A percentile compares a stretch with the other conserved stretches of the same genome.
Conservation (phyloP, 2,888 invertebrate species). For the Drosophila macrospina region DNA sequence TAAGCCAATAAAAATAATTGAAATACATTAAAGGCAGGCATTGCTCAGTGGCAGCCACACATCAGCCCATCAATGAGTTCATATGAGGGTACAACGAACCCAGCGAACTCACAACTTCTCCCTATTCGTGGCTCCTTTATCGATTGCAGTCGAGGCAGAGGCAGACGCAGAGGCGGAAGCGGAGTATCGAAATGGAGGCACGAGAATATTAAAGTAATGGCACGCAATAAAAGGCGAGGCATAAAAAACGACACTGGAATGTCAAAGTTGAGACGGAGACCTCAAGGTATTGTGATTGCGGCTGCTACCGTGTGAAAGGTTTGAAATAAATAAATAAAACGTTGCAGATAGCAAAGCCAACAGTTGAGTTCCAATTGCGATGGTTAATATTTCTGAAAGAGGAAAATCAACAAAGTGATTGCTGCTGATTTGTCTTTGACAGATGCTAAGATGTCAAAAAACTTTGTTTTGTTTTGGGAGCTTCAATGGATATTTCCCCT, state of each 20-base stretch:
- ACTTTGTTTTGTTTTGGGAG: constrained; percentile 50
- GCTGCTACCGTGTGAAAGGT: constrained; percentile 47
- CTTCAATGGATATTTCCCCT: constrained; percentile 25
- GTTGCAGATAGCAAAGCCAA: constrained; percentile 23
- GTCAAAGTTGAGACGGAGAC: constrained; percentile 62
- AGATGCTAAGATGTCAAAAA: constrained; percentile 26
- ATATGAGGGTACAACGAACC: constrained; percentile 49
- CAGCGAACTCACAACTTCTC: constrained; percentile 12
- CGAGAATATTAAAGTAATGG: constrained; percentile 66
- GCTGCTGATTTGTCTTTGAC: constrained; percentile 17
- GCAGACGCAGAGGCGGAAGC: background rate
- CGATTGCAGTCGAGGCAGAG: constrained; percentile 40
- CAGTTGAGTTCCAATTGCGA: constrained; percentile 12
- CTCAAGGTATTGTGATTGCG: constrained; percentile 37
- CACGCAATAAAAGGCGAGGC: constrained; percentile 61
- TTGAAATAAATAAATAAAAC: constrained; percentile 52
- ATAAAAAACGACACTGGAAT: constrained; percentile 49
- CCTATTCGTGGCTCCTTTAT: constrained; percentile 29
- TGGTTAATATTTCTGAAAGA: constrained; percentile 15
- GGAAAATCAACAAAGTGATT: constrained; percentile 38
- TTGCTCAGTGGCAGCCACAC: constrained; percentile 37
- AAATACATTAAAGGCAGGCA: constrained; percentile 67
- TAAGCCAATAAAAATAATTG: constrained; percentile 76
- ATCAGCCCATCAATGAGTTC: constrained; percentile 38
- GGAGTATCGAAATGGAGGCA: constrained; percentile 33